These are phyloP conservation scores for Nibea albiflora DNA, from an alignment of 2,113 vertebrate species.

Conservation along the genomic window DNA sequence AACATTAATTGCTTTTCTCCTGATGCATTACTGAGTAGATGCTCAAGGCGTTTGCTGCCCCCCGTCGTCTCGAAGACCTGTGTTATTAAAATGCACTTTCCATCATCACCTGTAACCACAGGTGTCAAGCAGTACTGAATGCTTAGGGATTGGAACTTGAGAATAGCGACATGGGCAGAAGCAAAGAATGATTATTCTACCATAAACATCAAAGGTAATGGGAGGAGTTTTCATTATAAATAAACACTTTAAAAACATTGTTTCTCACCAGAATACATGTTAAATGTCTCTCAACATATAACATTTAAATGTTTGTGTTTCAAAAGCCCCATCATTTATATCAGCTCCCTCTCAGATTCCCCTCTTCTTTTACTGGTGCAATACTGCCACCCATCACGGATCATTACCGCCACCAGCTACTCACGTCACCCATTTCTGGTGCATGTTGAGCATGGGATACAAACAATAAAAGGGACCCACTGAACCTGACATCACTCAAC, in stretches of 20 bases:
- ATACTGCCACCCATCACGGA: not conserved
- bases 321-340: not conserved
- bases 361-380: not conserved
- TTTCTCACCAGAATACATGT: not conserved
- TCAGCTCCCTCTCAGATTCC: not conserved
- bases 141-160: not conserved
- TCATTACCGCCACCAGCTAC: not conserved
- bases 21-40: not conserved
- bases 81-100: not conserved
- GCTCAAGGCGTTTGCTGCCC: not conserved
- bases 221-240: no score
- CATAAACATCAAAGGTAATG: no score
- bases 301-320: not conserved
- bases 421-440: not conserved
- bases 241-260: no score
- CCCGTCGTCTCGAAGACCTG: not conserved
- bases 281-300: not conserved
- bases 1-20: not conserved
- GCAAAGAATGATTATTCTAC: not conserved
- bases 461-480: not conserved
- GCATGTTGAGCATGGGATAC: not conserved
- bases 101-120: not conserved
- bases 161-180: not conserved
- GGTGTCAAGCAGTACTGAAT: not conserved
- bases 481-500: not conserved